These are phyloP conservation scores for Amblyopsis hoosieri DNA, from an alignment of 2,797 vertebrate genomes.

Conservation along the genomic window DNA sequence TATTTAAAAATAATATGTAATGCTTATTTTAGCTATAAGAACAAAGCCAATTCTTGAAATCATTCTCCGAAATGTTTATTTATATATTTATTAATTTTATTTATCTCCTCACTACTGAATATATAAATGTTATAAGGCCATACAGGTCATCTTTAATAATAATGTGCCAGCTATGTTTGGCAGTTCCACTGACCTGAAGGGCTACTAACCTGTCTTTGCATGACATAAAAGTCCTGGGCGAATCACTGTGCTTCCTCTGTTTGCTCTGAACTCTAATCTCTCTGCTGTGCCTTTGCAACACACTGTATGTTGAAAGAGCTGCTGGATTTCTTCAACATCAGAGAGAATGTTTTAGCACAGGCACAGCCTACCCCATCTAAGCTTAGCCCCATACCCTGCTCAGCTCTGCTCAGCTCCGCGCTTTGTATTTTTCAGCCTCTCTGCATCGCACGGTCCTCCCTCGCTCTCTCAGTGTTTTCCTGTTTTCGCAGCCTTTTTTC, in stretches of 20 bases:
- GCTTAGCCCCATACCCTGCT: constrained; percentile 17
- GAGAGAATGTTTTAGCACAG: constrained; percentile 43
- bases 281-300: constrained; percentile 20
- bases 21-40: too few species aligned
- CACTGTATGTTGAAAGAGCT: constrained; percentile 34
- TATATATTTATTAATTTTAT: too few species aligned
- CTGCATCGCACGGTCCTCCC: constrained; percentile 21
- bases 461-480: constrained; percentile 3
- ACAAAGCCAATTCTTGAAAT: too few species aligned
- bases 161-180: too few species aligned
- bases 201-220: constrained; percentile 22
- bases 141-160: too few species aligned
- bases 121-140: too few species aligned
- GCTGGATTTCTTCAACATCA: constrained; percentile 44
- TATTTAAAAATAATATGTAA: too few species aligned
- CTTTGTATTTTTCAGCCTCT: constrained; percentile 31
- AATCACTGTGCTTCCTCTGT: constrained; percentile 13
- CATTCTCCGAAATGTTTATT: too few species aligned
- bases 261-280: constrained; percentile 32
- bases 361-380: constrained; percentile 23
- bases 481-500: too few species aligned
- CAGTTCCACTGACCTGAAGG: neutral
- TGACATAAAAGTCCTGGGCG: constrained; percentile 13
- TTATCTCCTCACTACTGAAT: too few species aligned
- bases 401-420: constrained; percentile 8